These are phyloP conservation scores for Sphaeramia orbicularis DNA, from an alignment of 2,797 vertebrate species.

Conservation along the genomic window DNA sequence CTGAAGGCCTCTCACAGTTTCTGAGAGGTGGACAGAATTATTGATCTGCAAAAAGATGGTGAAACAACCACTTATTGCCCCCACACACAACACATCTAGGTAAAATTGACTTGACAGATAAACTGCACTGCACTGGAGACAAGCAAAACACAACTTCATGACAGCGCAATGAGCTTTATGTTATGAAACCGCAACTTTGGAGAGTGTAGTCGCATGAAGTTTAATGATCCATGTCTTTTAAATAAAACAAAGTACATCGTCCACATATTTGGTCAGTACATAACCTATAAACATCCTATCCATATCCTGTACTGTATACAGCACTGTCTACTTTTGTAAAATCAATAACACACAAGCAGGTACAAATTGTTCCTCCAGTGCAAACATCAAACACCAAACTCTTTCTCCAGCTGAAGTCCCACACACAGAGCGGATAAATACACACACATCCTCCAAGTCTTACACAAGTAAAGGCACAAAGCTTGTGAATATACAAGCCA, in stretches of 20 bases:
- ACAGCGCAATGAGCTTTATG: conserved; percentile 22
- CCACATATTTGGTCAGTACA: neutral
- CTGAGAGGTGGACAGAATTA: conserved; percentile 60
- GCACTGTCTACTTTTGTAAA: conserved; percentile 11
- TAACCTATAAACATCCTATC: neutral
- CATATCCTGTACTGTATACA: conserved; percentile 7
- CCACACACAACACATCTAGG: conserved; percentile 21
- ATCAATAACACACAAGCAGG: conserved; percentile 41
- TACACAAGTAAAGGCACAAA: conserved; percentile 28
- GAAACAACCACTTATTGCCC: conserved; percentile 50
- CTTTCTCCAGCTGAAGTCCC: conserved; percentile 28
- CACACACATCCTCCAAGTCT: conserved; percentile 20
- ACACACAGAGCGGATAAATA: conserved; percentile 24
- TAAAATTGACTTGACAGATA: conserved; percentile 22
- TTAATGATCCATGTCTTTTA: conserved; percentile 9
- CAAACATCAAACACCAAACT: conserved; percentile 45
- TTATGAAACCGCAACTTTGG: conserved; percentile 1
- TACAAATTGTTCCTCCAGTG: conserved; percentile 37
- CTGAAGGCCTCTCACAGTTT: conserved; percentile 50
- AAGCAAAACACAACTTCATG: conserved; percentile 23
- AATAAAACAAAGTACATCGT: neutral
- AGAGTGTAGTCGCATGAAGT: neutral
- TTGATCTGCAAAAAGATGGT: conserved; percentile 63
- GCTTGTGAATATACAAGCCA: conserved; percentile 20
- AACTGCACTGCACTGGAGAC: neutral